These are phyloP conservation scores for Poecilia latipinna DNA, from an alignment of 2,113 vertebrate species.

Conservation along the genomic window DNA sequence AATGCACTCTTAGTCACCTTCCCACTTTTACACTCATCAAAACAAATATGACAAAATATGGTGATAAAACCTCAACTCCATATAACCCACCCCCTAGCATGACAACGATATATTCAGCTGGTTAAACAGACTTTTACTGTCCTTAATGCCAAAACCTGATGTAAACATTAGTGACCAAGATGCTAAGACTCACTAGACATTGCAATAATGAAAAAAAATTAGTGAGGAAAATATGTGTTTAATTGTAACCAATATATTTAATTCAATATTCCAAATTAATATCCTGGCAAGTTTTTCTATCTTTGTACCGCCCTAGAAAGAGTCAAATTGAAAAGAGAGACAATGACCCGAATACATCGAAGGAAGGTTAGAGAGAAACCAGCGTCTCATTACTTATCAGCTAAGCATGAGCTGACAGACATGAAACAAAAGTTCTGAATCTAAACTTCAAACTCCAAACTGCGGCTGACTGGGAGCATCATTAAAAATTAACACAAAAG, in stretches of 20 bases:
- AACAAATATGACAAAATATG: too few species aligned
- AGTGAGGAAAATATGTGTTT: too few species aligned
- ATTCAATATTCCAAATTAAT: too few species aligned
- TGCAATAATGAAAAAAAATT: too few species aligned
- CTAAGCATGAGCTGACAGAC: slow-evolving; percentile 24
- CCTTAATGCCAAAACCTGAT: neutral
- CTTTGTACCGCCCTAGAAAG: neutral
- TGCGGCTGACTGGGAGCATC: neutral
- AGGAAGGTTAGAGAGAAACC: slow-evolving; percentile 36
- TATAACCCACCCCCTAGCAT: too few species aligned
- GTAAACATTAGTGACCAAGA: neutral
- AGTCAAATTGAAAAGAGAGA: slow-evolving; percentile 18
- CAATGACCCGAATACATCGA: slow-evolving; percentile 53
- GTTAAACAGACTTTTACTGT: neutral
- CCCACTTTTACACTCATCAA: too few species aligned
- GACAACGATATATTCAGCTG: too few species aligned
- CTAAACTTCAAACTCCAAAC: neutral
- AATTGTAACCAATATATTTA: too few species aligned
- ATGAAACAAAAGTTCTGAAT: neutral
- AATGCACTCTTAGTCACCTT: too few species aligned
- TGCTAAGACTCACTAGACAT: too few species aligned
- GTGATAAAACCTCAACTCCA: too few species aligned
- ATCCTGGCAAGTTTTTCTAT: too few species aligned
- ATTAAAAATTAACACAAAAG: neutral
- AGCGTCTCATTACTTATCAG: slow-evolving; percentile 30